Percentiles rank a stretch among this genome's conserved stretches.
These are phyloP conservation scores for Pitangus sulphuratus DNA, from an alignment of 2,797 vertebrate genomes.

Conservation along the genomic window DNA sequence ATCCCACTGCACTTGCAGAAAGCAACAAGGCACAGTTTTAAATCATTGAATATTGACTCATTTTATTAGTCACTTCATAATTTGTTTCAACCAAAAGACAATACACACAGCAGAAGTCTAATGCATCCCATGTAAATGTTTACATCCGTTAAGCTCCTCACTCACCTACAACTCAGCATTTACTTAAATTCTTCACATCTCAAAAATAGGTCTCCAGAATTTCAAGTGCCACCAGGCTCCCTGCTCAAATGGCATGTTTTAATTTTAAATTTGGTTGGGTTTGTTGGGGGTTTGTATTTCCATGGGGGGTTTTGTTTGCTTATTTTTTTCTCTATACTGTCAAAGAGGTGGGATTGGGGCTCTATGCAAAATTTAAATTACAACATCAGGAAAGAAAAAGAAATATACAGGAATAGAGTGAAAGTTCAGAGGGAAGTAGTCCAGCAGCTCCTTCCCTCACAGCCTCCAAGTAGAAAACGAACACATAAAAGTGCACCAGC, in stretches of 20 bases:
- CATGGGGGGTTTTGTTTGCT: background rate
- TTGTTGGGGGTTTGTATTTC: background rate
- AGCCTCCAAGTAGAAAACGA: conserved; percentile 67
- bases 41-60: conserved; percentile 84
- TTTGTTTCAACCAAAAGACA: conserved; percentile 98
- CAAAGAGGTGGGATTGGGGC: conserved; percentile 65
- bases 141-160: conserved; percentile 90
- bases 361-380: conserved; percentile 72
- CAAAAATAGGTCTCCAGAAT: conserved; percentile 82
- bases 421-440: conserved; percentile 66
- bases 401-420: conserved; percentile 65
- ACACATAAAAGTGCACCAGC: conserved; percentile 68
- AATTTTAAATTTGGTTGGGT: conserved; percentile 11
- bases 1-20: conserved; percentile 45
- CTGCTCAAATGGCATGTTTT: conserved; percentile 54
- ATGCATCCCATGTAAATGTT: conserved; percentile 96
- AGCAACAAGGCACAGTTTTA: conserved; percentile 73
- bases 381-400: conserved; percentile 68
- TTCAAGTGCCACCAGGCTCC: conserved; percentile 71
- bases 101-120: conserved; percentile 96
- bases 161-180: conserved; percentile 82
- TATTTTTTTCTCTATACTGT: conserved; percentile 30
- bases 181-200: conserved; percentile 82
- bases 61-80: conserved; percentile 94
- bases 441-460: conserved; percentile 60